Base-by-base conservation (phyloP, 2,888 invertebrate genomes). In the Orthosia incerta region DNA sequence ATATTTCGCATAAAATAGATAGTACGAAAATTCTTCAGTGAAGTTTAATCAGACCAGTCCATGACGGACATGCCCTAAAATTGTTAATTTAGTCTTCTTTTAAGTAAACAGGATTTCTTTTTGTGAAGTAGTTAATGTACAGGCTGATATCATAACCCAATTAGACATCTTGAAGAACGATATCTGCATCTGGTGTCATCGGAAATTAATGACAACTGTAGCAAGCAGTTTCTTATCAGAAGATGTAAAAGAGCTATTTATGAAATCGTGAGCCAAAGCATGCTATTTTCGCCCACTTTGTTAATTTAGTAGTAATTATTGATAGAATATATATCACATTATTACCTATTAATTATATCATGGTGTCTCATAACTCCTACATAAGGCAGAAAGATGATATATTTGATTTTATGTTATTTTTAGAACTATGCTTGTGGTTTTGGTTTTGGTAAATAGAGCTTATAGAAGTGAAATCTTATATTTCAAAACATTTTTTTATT, bases 211-310 rank as follows among this genome's bases (percentile, higher is more conserved):
- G 9, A 45, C 39, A 45, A n/a, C 39, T 45, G 55, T 55, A 39
- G 16, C 9, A 55, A 65, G 39, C 56, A 18, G 13, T 45, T 53
- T 65, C 23, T 65, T 65, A 65, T 55, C 64, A 26, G 26, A 1
- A 31, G 5, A 31, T 16, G 46, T 23, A 39, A 62, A 18, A 51
- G n/a, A 50, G 50, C 11, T 31, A 26, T 15, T 2, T 7, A 50
- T 18, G 50, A 16, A 63, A n/a, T n/a, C n/a, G n/a, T n/a, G n/a
- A n/a, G n/a, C n/a, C n/a, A n/a, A 64, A 64, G 20, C 39, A 39
- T 45, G 23, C 13, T 1, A 60, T 39, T 39, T 64, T 64, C 31
- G 4, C 31, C 51, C 51, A 64, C 50, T 7, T 18, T 50, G 7
- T 50, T 50, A 9, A 18, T 9, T 18, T 7, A 39, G 39, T 9